Conservation (phyloP, 2,888 invertebrate species). For the Norana najaformis region DNA sequence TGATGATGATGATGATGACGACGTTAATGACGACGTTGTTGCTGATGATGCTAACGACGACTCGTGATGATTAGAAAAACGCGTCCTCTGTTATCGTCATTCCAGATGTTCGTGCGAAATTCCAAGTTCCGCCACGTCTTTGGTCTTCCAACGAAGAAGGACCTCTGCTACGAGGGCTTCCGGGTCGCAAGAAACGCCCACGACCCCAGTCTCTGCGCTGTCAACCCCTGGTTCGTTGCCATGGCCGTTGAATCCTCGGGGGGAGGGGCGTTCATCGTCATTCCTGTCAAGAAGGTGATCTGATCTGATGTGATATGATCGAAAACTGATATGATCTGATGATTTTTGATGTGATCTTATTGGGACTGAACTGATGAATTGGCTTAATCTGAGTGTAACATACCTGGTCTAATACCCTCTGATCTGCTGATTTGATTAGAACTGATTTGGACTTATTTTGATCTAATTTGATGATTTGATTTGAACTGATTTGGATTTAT, state of each 20-base stretch:
- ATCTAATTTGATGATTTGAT: too few relatives aligned
- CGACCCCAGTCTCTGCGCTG: constrained; percentile 97
- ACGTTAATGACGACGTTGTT: too few relatives aligned
- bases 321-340: background rate
- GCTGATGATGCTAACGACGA: background rate
- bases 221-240: constrained; percentile 95
- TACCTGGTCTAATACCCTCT: too few relatives aligned
- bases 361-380: too few relatives aligned
- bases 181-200: constrained; percentile 91
- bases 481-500: too few relatives aligned
- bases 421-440: too few relatives aligned
- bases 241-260: constrained; percentile 93
- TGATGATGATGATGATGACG: background rate
- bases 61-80: background rate
- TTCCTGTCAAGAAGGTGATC: constrained; percentile 81
- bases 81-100: background rate
- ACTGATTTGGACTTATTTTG: too few relatives aligned
- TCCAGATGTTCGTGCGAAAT: constrained; percentile 44
- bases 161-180: constrained; percentile 96
- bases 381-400: too few relatives aligned
- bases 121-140: constrained; percentile 97
- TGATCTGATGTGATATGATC: too few relatives aligned
- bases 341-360: too few relatives aligned
- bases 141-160: constrained; percentile 86
- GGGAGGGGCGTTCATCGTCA: constrained; percentile 81